phyloP scores from a whole-genome alignment of 2,113 vertebrate species.

The Phodopus roborovskii region DNA sequence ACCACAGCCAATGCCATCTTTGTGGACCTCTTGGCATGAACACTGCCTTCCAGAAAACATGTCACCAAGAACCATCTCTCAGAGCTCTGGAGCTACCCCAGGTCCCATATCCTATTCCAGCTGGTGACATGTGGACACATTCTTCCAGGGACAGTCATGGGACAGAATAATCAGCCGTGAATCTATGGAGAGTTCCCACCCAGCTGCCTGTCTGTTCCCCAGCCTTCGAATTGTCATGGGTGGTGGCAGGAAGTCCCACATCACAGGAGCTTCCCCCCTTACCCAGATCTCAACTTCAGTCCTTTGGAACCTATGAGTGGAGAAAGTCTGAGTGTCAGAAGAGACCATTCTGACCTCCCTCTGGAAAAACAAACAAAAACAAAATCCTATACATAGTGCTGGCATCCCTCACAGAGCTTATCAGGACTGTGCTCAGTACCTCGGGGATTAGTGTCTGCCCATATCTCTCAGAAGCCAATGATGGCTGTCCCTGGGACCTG shows the following conservation, averaged over 20 bases:
- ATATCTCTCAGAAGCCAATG: background rate
- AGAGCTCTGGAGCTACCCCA: background rate
- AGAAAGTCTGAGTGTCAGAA: background rate
- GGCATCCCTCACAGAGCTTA: background rate
- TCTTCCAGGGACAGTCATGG: background rate
- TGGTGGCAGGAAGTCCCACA: background rate
- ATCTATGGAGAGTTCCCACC: background rate
- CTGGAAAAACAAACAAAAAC: background rate
- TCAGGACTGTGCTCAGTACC: background rate
- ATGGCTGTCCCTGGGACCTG: background rate
- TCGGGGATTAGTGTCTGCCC: background rate
- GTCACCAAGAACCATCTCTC: conserved; percentile 28
- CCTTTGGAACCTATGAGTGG: background rate
- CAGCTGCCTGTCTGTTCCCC: background rate
- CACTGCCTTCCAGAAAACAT: conserved; percentile 28
- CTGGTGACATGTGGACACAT: background rate
- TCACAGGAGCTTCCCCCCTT: background rate
- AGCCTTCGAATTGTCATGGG: background rate
- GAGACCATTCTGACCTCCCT: background rate
- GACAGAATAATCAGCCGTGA: background rate
- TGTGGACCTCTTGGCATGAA: conserved; percentile 86
- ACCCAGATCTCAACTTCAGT: background rate
- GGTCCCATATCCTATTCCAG: background rate
- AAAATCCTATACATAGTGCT: background rate
- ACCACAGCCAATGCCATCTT: conserved; percentile 91